phyloP scores from a whole-genome alignment of 1,140 invertebrate genomes.

The Cherax destructor region DNA sequence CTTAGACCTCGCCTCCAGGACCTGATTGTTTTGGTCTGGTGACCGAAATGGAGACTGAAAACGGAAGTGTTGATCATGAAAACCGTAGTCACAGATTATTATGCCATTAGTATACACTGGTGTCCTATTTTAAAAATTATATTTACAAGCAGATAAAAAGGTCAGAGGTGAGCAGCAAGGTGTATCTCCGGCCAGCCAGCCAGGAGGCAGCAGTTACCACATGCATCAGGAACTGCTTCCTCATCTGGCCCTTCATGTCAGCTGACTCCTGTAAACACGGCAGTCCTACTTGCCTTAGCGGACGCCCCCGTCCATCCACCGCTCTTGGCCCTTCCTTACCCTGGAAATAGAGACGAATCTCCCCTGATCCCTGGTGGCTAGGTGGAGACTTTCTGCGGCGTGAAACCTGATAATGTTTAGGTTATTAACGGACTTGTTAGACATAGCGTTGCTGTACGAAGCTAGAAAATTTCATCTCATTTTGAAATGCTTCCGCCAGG shows the following conservation, averaged over 20 bases:
- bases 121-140: too few relatives aligned
- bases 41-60: too few relatives aligned
- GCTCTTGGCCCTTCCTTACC: constrained; percentile 13
- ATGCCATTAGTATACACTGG: too few relatives aligned
- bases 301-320: background rate
- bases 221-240: constrained; percentile 35
- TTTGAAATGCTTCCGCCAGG: background rate
- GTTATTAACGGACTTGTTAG: constrained; percentile 61
- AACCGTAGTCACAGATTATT: too few relatives aligned
- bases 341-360: background rate
- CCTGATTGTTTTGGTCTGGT: too few relatives aligned
- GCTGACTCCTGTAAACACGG: constrained; percentile 43
- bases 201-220: constrained; percentile 23
- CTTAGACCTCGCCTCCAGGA: too few relatives aligned
- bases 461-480: background rate
- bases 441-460: constrained; percentile 21
- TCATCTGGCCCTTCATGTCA: constrained; percentile 18
- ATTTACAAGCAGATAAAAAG: too few relatives aligned
- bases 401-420: constrained; percentile 59
- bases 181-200: background rate
- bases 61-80: too few relatives aligned
- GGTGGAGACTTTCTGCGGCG: constrained; percentile 21
- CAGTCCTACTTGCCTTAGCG: constrained; percentile 1
- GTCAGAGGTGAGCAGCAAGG: background rate
- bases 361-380: too few relatives aligned